Evolutionary conservation across 2,113 vertebrate species (phyloP).

Genomic region (Brachypodius melanocephalos): DNA sequence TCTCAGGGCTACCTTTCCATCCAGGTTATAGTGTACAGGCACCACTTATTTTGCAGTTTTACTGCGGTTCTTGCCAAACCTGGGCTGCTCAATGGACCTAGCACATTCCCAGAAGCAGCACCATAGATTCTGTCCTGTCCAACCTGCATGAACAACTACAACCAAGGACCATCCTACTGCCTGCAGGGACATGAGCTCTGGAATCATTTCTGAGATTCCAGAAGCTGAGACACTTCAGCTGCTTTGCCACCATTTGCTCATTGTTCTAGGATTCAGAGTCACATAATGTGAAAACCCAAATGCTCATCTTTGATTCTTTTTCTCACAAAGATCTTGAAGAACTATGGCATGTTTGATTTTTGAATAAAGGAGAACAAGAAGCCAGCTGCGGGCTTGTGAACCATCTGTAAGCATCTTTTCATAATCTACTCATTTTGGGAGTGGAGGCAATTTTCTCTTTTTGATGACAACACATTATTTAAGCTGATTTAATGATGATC

Average conservation of each 20-base stretch:
- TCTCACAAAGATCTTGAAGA: background rate
- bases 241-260: background rate
- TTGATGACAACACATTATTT: background rate
- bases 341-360: background rate
- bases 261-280: background rate
- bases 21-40: fast-evolving
- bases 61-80: background rate
- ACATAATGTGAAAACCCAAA: background rate
- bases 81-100: background rate
- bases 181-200: background rate
- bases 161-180: background rate
- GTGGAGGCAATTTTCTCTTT: background rate
- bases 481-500: background rate
- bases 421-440: background rate
- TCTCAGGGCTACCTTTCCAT: background rate
- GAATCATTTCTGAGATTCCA: too few relatives aligned
- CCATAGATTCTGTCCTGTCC: background rate
- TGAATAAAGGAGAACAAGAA: background rate
- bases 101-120: too few relatives aligned
- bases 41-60: background rate
- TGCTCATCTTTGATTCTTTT: background rate
- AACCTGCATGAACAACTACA: background rate
- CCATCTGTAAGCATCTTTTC: background rate
- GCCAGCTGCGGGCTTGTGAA: background rate
- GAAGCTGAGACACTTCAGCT: background rate